A percentile compares a stretch with the other conserved stretches of the same genome.
phyloP scores from a whole-genome alignment of 2,113 vertebrate species.

The Hippoglossus stenolepis region DNA sequence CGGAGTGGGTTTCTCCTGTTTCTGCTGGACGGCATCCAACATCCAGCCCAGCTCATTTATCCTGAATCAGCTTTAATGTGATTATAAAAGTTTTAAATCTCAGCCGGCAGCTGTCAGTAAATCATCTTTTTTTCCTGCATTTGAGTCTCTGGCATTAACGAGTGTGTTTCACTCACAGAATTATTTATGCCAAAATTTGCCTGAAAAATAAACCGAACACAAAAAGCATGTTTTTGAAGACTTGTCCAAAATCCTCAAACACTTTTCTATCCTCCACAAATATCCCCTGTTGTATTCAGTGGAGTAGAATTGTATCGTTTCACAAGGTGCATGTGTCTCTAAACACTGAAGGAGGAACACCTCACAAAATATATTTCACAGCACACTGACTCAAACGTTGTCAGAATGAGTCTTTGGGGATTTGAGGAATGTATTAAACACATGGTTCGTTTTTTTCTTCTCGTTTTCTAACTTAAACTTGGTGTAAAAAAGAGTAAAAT shows the following conservation, averaged over 20 bases:
- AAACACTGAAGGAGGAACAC: too few species aligned
- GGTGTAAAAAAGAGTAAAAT: too few species aligned
- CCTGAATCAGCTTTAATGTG: background rate
- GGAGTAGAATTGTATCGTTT: background rate
- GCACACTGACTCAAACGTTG: too few species aligned
- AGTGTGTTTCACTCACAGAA: conserved; percentile 7
- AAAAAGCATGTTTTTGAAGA: conserved; percentile 35
- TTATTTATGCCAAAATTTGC: conserved; percentile 18
- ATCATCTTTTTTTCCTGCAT: background rate
- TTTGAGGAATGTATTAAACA: too few species aligned
- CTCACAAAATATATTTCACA: too few species aligned
- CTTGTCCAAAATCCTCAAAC: conserved; percentile 38
- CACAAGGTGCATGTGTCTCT: background rate
- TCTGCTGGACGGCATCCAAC: background rate
- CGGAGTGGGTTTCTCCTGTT: background rate
- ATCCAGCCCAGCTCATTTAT: background rate
- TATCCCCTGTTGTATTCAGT: background rate
- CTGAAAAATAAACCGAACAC: conserved; percentile 11
- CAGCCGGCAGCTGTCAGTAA: background rate
- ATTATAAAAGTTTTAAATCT: background rate
- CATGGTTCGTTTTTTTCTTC: too few species aligned
- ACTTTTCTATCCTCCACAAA: background rate
- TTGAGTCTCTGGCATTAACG: background rate
- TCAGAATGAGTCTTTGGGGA: too few species aligned
- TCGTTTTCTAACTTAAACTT: too few species aligned